Percentiles rank a stretch among this genome's conserved stretches.
phyloP scores from a whole-genome alignment of 2,888 invertebrate species.

The Heliconius ethilla region DNA sequence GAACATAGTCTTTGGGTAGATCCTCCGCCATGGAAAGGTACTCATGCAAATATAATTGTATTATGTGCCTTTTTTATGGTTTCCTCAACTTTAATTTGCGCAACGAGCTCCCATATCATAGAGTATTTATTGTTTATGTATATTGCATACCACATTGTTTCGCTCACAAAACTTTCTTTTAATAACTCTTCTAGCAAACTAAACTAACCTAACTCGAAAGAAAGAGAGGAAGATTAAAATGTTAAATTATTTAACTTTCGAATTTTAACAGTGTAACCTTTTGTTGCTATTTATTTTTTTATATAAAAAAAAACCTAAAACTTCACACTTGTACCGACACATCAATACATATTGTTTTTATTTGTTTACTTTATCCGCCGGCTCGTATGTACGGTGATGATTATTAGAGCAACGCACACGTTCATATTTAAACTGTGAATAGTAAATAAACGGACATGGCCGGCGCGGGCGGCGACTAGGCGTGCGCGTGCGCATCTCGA shows the following conservation, averaged over 20 bases:
- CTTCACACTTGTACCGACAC: not conserved
- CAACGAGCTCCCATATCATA: not conserved
- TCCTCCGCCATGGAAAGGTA: not conserved
- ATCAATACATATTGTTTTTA: slow-evolving; percentile 27
- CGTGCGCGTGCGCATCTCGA: slow-evolving; percentile 69
- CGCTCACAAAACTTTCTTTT: not conserved
- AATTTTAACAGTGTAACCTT: not conserved
- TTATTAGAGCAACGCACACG: slow-evolving; percentile 64
- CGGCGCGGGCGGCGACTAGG: slow-evolving; percentile 57
- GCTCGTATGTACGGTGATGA: slow-evolving; percentile 63
- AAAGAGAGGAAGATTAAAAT: too few species aligned
- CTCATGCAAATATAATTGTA: not conserved
- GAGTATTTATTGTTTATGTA: not conserved
- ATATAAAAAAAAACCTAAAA: not conserved
- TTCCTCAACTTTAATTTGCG: not conserved
- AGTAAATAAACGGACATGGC: slow-evolving; percentile 77
- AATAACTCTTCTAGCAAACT: not conserved
- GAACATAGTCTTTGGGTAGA: not conserved
- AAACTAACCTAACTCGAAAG: not conserved
- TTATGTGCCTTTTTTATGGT: not conserved
- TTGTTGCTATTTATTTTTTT: not conserved
- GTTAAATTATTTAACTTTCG: too few species aligned
- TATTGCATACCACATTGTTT: not conserved
- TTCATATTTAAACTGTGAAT: slow-evolving; percentile 72
- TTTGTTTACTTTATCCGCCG: slow-evolving; percentile 35